These are phyloP conservation scores for Drosophila kanapiae DNA, from an alignment of 1,140 invertebrate genomes.

Conservation along the genomic window DNA sequence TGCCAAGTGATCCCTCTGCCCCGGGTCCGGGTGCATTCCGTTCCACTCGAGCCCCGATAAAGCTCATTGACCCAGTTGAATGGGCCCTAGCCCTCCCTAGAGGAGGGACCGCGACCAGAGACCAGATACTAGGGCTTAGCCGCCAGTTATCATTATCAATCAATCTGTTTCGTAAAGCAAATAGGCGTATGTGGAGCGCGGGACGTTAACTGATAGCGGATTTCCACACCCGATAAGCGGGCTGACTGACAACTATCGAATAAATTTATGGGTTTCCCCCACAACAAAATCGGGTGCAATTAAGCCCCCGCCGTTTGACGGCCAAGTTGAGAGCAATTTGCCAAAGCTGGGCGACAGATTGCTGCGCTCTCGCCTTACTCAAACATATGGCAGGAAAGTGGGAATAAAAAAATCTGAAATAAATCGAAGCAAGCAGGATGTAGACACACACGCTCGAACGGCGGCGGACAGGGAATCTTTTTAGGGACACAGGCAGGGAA, in stretches of 20 bases:
- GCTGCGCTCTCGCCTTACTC: conserved; percentile 13
- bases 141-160: conserved; percentile 74
- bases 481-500: conserved; percentile 24
- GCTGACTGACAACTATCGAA: conserved; percentile 63
- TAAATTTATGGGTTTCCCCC: conserved; percentile 10
- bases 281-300: conserved; percentile 33
- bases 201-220: conserved; percentile 54
- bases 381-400: conserved; percentile 60
- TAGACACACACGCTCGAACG: conserved; percentile 64
- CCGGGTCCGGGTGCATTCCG: conserved; percentile 16
- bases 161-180: conserved; percentile 66
- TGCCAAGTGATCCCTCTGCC: conserved; percentile 19
- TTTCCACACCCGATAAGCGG: conserved; percentile 66
- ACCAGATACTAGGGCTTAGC: conserved; percentile 49
- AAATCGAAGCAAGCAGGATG: conserved; percentile 75
- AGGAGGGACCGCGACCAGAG: conserved; percentile 27
- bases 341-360: conserved; percentile 47
- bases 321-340: conserved; percentile 72
- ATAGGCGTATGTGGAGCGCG: conserved; percentile 42
- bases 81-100: conserved; percentile 31
- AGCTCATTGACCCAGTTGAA: conserved; percentile 75
- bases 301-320: conserved; percentile 53
- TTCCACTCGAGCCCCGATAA: conserved; percentile 53
- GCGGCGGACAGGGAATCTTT: conserved; percentile 28
- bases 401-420: conserved; percentile 36